A percentile compares a stretch with the other conserved stretches of the same genome.
Evolutionary conservation across 2,113 vertebrate genomes (phyloP).

Genomic region (Laterallus jamaicensis): DNA sequence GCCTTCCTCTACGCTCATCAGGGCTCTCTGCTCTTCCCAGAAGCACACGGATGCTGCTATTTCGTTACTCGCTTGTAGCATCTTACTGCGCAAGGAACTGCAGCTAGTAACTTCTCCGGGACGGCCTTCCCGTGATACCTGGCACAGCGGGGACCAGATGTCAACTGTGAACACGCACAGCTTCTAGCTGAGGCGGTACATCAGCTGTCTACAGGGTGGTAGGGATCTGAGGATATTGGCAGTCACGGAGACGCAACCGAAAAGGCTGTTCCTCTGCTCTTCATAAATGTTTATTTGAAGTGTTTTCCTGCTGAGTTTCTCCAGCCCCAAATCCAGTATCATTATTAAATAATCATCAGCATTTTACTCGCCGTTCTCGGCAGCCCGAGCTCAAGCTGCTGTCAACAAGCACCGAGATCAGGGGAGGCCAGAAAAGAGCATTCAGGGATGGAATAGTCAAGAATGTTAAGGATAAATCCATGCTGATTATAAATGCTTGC

Average conservation of each 20-base stretch:
- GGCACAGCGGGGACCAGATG: neutral
- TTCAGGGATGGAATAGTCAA: neutral
- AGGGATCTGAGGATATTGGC: neutral
- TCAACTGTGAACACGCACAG: accelerated
- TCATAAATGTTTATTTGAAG: neutral
- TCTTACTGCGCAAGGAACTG: too few species aligned
- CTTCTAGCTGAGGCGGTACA: neutral
- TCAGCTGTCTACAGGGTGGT: neutral
- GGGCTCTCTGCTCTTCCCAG: neutral
- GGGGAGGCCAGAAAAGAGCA: neutral
- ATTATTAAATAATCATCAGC: neutral
- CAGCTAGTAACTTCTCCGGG: neutral
- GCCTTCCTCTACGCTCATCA: neutral
- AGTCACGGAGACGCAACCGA: neutral
- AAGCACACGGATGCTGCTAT: neutral
- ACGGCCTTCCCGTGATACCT: neutral
- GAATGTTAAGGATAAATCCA: neutral
- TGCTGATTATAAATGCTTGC: neutral
- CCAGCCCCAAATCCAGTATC: neutral
- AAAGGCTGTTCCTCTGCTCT: neutral
- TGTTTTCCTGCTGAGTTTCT: neutral
- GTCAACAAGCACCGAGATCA: neutral
- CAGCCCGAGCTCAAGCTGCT: neutral
- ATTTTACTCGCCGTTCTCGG: neutral
- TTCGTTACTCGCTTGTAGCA: neutral